These are phyloP conservation scores for Falco punctatus DNA, from an alignment of 2,113 vertebrate species.

Conservation along the genomic window DNA sequence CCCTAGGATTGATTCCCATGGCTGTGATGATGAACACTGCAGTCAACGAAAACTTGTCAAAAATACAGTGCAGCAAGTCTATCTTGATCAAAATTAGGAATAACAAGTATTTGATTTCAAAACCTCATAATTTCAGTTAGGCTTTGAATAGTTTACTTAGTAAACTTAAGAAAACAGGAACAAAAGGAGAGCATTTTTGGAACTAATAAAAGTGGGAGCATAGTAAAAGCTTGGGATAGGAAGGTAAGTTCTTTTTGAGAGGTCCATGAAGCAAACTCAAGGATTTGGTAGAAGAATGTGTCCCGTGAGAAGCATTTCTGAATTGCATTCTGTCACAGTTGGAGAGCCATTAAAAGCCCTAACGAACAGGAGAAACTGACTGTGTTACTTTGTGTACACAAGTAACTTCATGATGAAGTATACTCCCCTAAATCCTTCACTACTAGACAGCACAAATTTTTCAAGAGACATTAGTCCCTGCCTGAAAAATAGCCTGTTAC, in stretches of 20 bases:
- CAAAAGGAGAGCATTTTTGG: background rate
- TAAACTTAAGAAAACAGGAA: background rate
- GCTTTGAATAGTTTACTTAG: background rate
- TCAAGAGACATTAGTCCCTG: background rate
- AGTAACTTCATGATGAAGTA: background rate
- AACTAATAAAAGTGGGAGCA: background rate
- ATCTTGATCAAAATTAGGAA: background rate
- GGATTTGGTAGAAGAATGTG: background rate
- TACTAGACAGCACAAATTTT: background rate
- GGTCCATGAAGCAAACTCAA: background rate
- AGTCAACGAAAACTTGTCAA: background rate
- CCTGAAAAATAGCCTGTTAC: background rate
- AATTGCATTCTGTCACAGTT: background rate
- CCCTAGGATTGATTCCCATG: rapidly evolving
- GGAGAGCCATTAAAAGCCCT: background rate
- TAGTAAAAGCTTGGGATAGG: background rate
- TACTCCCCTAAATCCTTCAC: background rate
- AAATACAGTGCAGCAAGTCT: background rate
- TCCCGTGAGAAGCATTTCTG: background rate
- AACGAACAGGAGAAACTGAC: background rate
- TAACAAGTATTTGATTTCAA: background rate
- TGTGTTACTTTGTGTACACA: background rate
- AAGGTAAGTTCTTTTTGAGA: background rate
- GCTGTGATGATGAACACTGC: background rate
- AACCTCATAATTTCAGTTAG: background rate